Evolutionary conservation across 2,797 vertebrate species (phyloP).

Genomic region (Hemitrygon akajei): DNA sequence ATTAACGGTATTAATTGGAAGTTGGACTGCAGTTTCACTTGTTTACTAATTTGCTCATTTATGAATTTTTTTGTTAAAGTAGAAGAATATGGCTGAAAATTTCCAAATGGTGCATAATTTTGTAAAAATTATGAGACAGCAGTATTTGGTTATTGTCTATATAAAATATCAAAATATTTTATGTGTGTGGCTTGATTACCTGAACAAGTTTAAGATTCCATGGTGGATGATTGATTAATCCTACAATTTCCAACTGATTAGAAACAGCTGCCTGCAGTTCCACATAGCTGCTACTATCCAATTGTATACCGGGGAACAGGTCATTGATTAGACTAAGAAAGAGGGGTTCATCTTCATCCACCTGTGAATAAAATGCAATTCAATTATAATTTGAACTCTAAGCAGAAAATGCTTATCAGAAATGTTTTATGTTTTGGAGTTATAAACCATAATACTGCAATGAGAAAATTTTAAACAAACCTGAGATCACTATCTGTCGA

Average conservation of each 20-base stretch:
- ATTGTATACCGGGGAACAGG: slow-evolving; percentile 59
- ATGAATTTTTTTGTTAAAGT: not conserved
- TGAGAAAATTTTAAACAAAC: no score
- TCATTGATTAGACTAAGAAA: slow-evolving; percentile 65
- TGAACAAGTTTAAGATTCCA: slow-evolving; percentile 68
- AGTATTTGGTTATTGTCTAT: not conserved
- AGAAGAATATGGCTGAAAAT: not conserved
- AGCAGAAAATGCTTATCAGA: no score
- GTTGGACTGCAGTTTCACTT: no score
- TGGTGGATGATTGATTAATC: slow-evolving; percentile 62
- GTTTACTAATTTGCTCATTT: not conserved
- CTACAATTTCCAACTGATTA: slow-evolving; percentile 56
- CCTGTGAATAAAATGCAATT: slow-evolving; percentile 45
- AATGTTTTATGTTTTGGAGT: no score
- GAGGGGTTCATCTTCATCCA: slow-evolving; percentile 65
- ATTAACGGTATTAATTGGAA: not conserved
- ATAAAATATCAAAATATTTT: not conserved
- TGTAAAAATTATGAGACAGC: not conserved
- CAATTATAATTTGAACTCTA: not conserved
- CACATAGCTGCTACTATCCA: slow-evolving; percentile 55
- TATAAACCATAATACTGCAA: no score
- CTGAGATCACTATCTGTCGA: no score
- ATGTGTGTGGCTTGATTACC: slow-evolving; percentile 46
- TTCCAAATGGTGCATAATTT: not conserved
- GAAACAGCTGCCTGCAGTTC: slow-evolving; percentile 56